phyloP scores from a whole-genome alignment of 2,888 invertebrate genomes.

The Orchestes rusci region DNA sequence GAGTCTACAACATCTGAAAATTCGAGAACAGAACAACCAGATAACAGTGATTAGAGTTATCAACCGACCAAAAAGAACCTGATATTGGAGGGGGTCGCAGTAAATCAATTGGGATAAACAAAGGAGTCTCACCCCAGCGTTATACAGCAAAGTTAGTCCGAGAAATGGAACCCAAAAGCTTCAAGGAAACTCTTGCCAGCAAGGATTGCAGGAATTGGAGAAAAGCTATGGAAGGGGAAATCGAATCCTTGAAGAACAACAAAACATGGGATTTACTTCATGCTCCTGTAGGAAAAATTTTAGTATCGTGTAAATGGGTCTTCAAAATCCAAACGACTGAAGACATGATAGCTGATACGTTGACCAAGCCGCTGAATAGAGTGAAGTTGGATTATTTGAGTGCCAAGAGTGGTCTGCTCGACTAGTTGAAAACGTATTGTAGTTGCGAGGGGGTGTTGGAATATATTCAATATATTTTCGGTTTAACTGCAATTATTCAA shows the following conservation, averaged over 20 bases:
- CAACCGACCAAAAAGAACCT: no score
- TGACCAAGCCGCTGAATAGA: neutral
- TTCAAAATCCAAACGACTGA: constrained; percentile 1
- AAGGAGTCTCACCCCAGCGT: constrained; percentile 2
- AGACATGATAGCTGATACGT: no score
- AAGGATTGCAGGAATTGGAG: neutral
- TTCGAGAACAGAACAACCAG: constrained; percentile 6
- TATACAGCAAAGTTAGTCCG: neutral
- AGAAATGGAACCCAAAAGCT: neutral
- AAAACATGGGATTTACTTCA: constrained; percentile 6
- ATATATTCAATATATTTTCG: no score
- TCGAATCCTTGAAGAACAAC: constrained; percentile 2
- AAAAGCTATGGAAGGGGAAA: constrained; percentile 6
- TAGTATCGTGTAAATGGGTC: constrained; percentile 1
- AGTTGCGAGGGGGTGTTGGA: no score
- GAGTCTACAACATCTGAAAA: no score
- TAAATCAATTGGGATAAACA: constrained; percentile 2
- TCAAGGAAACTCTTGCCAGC: constrained; percentile 1
- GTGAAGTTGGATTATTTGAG: no score
- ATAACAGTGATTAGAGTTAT: neutral
- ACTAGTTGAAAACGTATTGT: no score
- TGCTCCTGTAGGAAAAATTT: neutral
- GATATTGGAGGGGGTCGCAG: neutral
- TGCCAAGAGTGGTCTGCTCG: neutral
- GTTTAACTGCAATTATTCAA: no score